Evolutionary conservation across 2,113 vertebrate genomes (phyloP), one percentile per base, ranked within the genome.

Genomic region (Irena cyanogastra): DNA sequence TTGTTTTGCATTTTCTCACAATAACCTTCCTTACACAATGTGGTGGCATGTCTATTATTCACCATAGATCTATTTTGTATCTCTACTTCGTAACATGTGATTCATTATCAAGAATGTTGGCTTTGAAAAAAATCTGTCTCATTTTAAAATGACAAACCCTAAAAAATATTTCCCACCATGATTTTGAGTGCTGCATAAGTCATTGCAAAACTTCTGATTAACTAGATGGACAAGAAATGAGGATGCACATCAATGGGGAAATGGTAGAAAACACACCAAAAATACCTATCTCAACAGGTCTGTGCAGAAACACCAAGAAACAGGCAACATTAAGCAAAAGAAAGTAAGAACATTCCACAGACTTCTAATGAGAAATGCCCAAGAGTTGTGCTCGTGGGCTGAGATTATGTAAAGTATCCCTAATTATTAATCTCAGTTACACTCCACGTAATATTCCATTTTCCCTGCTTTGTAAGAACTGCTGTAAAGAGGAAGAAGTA

Each of bases 11-110:
- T 97, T 93, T 93, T 83, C 86, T 95, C 76, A 83, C 93, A 79
- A 95, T 96, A 96, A 80, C 80, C 89, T 95, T 97, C 96, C 96
- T 96, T 66, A 91, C 70, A n/a, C n/a, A n/a, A n/a, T n/a, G n/a
- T n/a, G n/a, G n/a, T n/a, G n/a, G n/a, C n/a, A n/a, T n/a, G n/a
- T n/a, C n/a, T n/a, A n/a, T n/a, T n/a, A n/a, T n/a, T n/a, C n/a
- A n/a, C n/a, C n/a, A n/a, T n/a, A n/a, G n/a, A n/a, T n/a, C n/a
- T n/a, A n/a, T n/a, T n/a, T n/a, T n/a, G n/a, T n/a, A n/a, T n/a
- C 92, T 96, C 89, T 88, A 91, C 90, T 97, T 95, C 68, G 84
- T 63, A 95, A 91, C n/a, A 61, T 39, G 69, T 81, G 83, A 95
- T 95, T 95, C 87, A 70, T 12, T 72, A 63, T 44, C 57, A 82